Evolutionary conservation across 2,797 vertebrate species (phyloP).

Genomic region (Pipistrellus kuhlii): DNA sequence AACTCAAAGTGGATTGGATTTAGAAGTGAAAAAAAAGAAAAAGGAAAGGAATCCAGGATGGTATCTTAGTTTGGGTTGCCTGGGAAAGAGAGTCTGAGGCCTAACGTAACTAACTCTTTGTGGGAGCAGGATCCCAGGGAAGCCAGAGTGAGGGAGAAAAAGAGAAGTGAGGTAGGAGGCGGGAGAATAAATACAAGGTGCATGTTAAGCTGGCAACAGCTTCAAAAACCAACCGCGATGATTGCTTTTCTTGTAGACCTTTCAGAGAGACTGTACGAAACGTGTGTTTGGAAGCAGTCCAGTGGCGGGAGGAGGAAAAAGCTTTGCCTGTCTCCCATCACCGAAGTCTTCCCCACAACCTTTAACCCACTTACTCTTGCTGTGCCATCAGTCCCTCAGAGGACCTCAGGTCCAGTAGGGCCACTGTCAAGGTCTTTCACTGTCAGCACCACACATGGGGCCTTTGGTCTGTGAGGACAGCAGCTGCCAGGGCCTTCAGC

Average conservation of each 20-base stretch:
- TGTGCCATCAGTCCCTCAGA: background rate
- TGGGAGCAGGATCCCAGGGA: background rate
- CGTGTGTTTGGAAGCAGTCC: background rate
- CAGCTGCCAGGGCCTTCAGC: background rate
- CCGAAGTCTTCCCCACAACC: background rate
- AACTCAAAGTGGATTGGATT: background rate
- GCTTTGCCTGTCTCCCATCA: background rate
- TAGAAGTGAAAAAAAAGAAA: background rate
- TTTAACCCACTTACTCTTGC: background rate
- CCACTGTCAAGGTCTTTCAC: background rate
- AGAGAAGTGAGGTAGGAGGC: background rate
- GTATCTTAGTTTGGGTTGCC: background rate
- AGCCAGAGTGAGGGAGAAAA: background rate
- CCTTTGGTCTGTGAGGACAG: background rate
- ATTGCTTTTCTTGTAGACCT: background rate
- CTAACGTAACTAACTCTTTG: background rate
- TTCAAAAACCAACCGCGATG: slow-evolving; percentile 18
- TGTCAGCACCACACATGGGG: background rate
- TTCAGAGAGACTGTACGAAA: background rate
- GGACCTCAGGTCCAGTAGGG: background rate
- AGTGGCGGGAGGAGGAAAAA: background rate
- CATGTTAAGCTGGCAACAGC: background rate
- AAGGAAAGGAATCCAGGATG: background rate
- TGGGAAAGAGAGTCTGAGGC: background rate
- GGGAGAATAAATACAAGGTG: background rate